Percentiles rank a stretch among this genome's conserved stretches.
phyloP scores from a whole-genome alignment of 92 coral and sea anemone genomes.

The Porites evermanni region DNA sequence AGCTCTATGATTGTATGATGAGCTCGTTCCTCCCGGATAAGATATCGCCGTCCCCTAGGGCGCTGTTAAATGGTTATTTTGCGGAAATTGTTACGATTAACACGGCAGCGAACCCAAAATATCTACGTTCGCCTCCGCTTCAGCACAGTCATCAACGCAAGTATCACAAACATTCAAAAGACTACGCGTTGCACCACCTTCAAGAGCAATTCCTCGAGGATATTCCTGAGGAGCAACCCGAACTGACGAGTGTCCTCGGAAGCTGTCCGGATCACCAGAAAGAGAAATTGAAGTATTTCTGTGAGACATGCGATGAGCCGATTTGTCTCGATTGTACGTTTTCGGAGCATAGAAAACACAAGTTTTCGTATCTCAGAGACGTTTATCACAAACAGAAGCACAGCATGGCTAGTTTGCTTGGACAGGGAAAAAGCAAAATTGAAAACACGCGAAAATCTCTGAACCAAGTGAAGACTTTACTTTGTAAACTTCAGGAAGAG shows the following conservation, averaged over 20 bases:
- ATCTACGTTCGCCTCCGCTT: conserved; percentile 63
- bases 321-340: conserved; percentile 92
- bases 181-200: conserved; percentile 61
- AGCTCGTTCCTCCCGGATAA: conserved; percentile 64
- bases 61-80: conserved; percentile 78
- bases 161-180: conserved; percentile 72
- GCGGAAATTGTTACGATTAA: conserved; percentile 79
- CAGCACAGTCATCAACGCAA: conserved; percentile 65
- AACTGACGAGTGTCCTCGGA: conserved; percentile 78
- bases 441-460: conserved; percentile 81
- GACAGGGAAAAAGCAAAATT: conserved; percentile 87
- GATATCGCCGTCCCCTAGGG: conserved; percentile 46
- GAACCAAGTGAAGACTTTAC: conserved; percentile 79
- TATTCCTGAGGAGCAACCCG: conserved; percentile 89
- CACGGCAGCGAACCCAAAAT: conserved; percentile 56
- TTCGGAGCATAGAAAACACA: conserved; percentile 85
- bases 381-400: conserved; percentile 92
- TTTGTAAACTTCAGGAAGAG: conserved; percentile 75
- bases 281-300: conserved; percentile 87
- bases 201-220: conserved; percentile 86
- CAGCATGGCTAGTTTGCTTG: conserved; percentile 83
- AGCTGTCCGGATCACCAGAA: conserved; percentile 83
- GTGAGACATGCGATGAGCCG: conserved; percentile 95
- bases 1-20: conserved; percentile 73
- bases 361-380: conserved; percentile 85